A percentile compares a stretch with the other conserved stretches of the same genome.
Conservation (phyloP, 2,113 vertebrate species). For the Tiliqua scincoides region DNA sequence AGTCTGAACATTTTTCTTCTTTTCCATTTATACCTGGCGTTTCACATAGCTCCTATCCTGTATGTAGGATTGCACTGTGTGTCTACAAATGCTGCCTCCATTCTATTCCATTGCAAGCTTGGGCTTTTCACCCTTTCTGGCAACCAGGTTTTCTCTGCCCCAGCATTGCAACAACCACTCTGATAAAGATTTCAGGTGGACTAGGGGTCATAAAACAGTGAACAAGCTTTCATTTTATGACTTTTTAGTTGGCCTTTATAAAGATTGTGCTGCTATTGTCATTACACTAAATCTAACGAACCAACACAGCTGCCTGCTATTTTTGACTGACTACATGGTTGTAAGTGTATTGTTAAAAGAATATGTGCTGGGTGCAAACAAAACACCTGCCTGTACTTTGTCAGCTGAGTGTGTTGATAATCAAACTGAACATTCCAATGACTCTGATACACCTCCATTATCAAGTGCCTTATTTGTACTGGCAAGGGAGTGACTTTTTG, state of each 20-base stretch:
- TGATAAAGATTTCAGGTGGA: too few relatives aligned
- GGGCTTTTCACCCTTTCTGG: too few relatives aligned
- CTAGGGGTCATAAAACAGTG: too few relatives aligned
- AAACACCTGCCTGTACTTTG: slow-evolving; percentile 21
- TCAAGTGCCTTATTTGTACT: slow-evolving; percentile 18
- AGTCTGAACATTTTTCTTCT: not conserved
- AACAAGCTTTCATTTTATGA: too few relatives aligned
- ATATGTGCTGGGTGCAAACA: slow-evolving; percentile 2
- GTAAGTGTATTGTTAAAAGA: not conserved
- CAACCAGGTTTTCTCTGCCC: too few relatives aligned
- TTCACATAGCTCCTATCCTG: not conserved
- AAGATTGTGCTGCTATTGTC: not conserved
- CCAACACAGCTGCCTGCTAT: not conserved
- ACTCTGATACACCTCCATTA: slow-evolving; percentile 29
- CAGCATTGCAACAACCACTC: too few relatives aligned
- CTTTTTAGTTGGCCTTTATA: not conserved
- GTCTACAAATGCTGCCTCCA: too few relatives aligned
- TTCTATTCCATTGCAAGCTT: too few relatives aligned
- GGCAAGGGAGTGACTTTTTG: slow-evolving; percentile 29
- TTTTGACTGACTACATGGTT: not conserved
- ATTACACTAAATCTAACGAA: not conserved
- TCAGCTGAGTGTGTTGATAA: slow-evolving; percentile 30
- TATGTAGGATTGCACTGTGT: not conserved
- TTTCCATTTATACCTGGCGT: not conserved
- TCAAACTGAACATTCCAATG: not conserved